Evolutionary conservation across 2,888 invertebrate genomes (phyloP).

Genomic region (Nomada flava): DNA sequence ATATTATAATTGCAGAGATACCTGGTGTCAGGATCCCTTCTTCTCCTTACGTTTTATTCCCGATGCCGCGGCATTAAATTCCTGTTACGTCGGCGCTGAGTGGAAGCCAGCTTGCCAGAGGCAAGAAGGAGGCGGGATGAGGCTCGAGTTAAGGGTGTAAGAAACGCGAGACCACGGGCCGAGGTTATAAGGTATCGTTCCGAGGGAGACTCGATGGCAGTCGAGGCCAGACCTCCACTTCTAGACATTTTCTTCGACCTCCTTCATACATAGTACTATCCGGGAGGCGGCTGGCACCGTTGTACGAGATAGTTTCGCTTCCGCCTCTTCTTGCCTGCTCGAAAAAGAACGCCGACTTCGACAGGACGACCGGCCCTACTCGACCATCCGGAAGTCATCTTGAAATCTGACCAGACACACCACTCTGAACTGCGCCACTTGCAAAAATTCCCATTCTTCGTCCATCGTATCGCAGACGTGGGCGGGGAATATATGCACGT

Average conservation of each 20-base stretch:
- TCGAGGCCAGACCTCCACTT: conserved; percentile 50
- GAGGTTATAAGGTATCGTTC: conserved; percentile 55
- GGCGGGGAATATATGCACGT: not conserved
- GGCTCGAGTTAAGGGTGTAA: conserved; percentile 55
- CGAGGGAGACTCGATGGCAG: conserved; percentile 64
- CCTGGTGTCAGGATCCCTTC: conserved; percentile 14
- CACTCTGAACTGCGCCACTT: not conserved
- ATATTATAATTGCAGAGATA: conserved; percentile 41
- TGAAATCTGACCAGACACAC: conserved; percentile 20
- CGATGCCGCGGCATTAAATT: conserved; percentile 62
- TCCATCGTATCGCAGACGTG: not conserved
- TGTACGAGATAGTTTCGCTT: conserved; percentile 17
- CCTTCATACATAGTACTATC: conserved; percentile 36
- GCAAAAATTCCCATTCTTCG: not conserved
- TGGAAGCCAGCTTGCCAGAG: conserved; percentile 40
- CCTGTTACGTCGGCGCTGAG: conserved; percentile 56
- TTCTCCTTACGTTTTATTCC: conserved; percentile 18
- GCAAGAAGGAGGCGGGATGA: conserved; percentile 35
- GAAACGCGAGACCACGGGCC: conserved; percentile 48
- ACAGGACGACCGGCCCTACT: conserved; percentile 16
- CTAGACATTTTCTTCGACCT: conserved; percentile 50
- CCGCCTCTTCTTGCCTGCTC: conserved; percentile 35
- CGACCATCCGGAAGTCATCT: conserved; percentile 7
- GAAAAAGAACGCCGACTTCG: conserved; percentile 27
- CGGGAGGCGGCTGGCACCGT: conserved; percentile 11